phyloP scores from a whole-genome alignment of 2,888 invertebrate genomes.

The Seira ritae region DNA sequence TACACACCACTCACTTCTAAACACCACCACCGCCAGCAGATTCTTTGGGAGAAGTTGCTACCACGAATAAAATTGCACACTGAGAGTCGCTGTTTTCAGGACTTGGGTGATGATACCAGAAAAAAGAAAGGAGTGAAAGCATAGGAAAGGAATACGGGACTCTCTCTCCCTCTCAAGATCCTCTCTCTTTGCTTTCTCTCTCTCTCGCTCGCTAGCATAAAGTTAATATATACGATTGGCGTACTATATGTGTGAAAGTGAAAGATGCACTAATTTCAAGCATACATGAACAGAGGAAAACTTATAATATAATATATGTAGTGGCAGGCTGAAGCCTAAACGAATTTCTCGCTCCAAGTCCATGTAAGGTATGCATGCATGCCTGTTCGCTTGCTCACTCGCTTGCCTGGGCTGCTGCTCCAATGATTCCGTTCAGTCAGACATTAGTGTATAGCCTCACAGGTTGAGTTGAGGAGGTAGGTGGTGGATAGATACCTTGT shows the following conservation, averaged over 20 bases:
- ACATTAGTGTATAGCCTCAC: no score
- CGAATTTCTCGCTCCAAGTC: no score
- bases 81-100: background rate
- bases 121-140: background rate
- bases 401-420: no score
- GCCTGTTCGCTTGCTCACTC: no score
- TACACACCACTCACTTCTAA: background rate
- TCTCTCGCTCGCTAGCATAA: background rate
- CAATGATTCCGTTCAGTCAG: no score
- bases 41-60: background rate
- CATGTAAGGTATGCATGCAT: no score
- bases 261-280: background rate
- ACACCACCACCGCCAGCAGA: background rate
- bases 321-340: no score
- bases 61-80: background rate
- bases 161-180: background rate
- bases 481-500: no score
- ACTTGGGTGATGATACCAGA: background rate
- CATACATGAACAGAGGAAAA: background rate
- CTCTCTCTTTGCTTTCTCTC: background rate
- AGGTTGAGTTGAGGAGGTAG: no score
- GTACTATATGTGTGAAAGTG: slow-evolving; percentile 5
- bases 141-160: background rate
- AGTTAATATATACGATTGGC: background rate
- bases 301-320: no score